phyloP scores from a whole-genome alignment of 2,888 invertebrate species.

The Agriopis marginaria region DNA sequence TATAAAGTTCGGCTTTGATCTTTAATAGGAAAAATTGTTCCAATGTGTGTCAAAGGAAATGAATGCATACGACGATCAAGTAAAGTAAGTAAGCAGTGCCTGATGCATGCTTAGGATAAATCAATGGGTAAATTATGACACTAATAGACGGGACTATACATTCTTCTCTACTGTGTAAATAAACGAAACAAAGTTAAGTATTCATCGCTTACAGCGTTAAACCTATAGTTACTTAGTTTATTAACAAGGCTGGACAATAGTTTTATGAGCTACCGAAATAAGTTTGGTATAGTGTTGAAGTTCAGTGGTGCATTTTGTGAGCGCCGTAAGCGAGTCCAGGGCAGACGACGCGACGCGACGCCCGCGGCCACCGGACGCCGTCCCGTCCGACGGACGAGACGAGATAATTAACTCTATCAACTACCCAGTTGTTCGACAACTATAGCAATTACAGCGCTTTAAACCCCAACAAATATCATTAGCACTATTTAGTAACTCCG shows the following conservation, averaged over 20 bases:
- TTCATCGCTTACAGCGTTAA: slow-evolving; percentile 10
- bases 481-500: slow-evolving; percentile 52
- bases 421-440: slow-evolving; percentile 71
- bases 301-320: slow-evolving; percentile 79
- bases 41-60: neutral
- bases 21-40: neutral
- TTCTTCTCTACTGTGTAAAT: neutral
- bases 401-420: slow-evolving; percentile 83
- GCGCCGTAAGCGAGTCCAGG: slow-evolving; percentile 55
- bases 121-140: neutral
- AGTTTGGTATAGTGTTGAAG: slow-evolving; percentile 77
- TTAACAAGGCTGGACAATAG: slow-evolving; percentile 72
- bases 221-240: slow-evolving; percentile 51
- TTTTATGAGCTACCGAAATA: slow-evolving; percentile 83
- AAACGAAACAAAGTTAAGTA: slow-evolving; percentile 6
- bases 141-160: neutral
- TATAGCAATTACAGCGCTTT: slow-evolving; percentile 75
- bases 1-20: neutral
- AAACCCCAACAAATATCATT: slow-evolving; percentile 74
- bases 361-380: slow-evolving; percentile 63
- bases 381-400: slow-evolving; percentile 51
- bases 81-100: no score
- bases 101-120: neutral
- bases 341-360: slow-evolving; percentile 54
- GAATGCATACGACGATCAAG: neutral